phyloP scores from a whole-genome alignment of 2,888 invertebrate species.

The Plutella xylostella region DNA sequence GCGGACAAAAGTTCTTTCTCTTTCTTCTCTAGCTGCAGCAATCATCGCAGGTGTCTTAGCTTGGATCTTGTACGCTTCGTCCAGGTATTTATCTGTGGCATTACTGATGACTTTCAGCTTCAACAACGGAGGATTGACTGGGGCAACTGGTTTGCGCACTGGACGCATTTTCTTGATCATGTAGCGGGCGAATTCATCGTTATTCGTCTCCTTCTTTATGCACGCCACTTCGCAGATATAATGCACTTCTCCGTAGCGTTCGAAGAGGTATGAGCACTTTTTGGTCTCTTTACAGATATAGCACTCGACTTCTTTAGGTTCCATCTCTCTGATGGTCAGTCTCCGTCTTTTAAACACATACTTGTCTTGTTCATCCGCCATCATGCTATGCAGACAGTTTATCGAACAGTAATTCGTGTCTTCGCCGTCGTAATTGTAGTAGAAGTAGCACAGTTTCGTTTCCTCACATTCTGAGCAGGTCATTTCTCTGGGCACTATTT shows the following conservation, averaged over 20 bases:
- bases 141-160: conserved; percentile 20
- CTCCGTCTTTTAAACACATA: conserved; percentile 64
- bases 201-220: conserved; percentile 58
- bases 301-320: conserved; percentile 37
- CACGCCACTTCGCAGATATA: conserved; percentile 71
- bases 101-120: conserved; percentile 64
- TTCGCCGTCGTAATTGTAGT: conserved; percentile 53
- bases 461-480: conserved; percentile 57
- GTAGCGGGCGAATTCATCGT: conserved; percentile 46
- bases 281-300: conserved; percentile 60
- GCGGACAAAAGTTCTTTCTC: conserved; percentile 68
- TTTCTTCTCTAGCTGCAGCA: conserved; percentile 67
- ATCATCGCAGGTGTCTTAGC: conserved; percentile 71
- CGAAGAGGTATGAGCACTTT: conserved; percentile 54
- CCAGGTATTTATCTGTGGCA: conserved; percentile 63
- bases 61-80: conserved; percentile 66
- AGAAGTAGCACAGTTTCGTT: conserved; percentile 51
- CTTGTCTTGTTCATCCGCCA: conserved; percentile 65
- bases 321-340: conserved; percentile 55
- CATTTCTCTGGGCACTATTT: conserved; percentile 36
- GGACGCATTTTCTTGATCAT: conserved; percentile 33
- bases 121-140: conserved; percentile 31
- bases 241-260: conserved; percentile 57
- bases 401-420: conserved; percentile 67
- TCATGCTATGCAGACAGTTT: conserved; percentile 63